Conservation (phyloP, 1,140 invertebrate species). For the Lordiphosa collinella region DNA sequence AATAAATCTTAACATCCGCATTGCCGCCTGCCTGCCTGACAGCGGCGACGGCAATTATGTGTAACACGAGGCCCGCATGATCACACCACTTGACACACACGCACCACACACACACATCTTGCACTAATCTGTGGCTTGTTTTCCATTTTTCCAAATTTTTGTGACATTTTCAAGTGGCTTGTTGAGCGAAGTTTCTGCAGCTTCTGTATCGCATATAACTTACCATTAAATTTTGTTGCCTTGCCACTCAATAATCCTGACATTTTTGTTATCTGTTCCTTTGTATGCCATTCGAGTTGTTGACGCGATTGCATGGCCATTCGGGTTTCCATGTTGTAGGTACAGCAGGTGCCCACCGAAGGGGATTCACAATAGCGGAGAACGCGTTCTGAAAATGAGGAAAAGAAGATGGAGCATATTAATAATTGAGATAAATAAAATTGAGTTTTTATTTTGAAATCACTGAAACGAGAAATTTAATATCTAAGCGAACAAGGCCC, state of each 20-base stretch:
- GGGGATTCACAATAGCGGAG: slow-evolving; percentile 74
- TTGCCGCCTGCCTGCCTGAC: slow-evolving; percentile 33
- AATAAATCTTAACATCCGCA: slow-evolving; percentile 60
- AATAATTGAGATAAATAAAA: too few relatives aligned
- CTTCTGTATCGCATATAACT: slow-evolving; percentile 33
- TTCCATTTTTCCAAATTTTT: slow-evolving; percentile 13
- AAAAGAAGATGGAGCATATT: background rate
- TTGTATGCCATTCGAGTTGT: slow-evolving; percentile 70
- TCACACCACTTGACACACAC: slow-evolving; percentile 58
- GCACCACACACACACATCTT: slow-evolving; percentile 33
- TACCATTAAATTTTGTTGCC: slow-evolving; percentile 81
- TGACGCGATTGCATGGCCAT: slow-evolving; percentile 75
- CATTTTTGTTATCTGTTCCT: slow-evolving; percentile 79
- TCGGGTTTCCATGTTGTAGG: slow-evolving; percentile 74
- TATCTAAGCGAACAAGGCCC: too few relatives aligned
- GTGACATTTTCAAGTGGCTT: slow-evolving; percentile 53
- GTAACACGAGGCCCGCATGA: slow-evolving; percentile 59
- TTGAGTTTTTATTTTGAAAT: too few relatives aligned
- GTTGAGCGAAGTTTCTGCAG: slow-evolving; percentile 27
- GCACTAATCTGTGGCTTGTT: slow-evolving; percentile 16
- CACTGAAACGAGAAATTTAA: too few relatives aligned
- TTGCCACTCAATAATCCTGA: slow-evolving; percentile 79
- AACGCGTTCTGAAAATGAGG: slow-evolving; percentile 60
- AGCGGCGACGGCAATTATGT: slow-evolving; percentile 32
- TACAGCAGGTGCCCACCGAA: slow-evolving; percentile 76